phyloP scores from a whole-genome alignment of 1,140 invertebrate species.

The Diprion similis region DNA sequence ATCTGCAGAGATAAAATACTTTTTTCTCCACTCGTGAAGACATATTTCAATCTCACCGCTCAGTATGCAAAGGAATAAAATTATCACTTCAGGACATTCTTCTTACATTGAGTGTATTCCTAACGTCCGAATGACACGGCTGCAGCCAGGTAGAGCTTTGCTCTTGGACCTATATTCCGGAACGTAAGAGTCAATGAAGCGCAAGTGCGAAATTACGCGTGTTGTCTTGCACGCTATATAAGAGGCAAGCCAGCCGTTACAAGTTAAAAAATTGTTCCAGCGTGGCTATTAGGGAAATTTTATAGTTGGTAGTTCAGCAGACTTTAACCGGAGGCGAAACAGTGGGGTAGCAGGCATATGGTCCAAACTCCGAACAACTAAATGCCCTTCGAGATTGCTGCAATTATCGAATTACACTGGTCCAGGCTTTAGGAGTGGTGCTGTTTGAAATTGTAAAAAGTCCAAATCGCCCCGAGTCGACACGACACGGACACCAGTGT shows the following conservation, averaged over 20 bases:
- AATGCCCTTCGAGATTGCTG: conserved; percentile 42
- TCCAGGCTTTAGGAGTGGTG: conserved; percentile 2
- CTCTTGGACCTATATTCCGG: not conserved
- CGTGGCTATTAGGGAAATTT: conserved; percentile 42
- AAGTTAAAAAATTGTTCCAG: conserved; percentile 21
- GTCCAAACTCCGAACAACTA: conserved; percentile 45
- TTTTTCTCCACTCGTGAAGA: conserved; percentile 2
- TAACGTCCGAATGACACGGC: not conserved
- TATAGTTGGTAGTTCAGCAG: conserved; percentile 38
- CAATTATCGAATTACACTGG: conserved; percentile 54
- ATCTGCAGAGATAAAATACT: not conserved
- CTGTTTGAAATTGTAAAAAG: not conserved
- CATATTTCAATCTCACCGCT: conserved; percentile 19
- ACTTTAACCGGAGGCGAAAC: conserved; percentile 37
- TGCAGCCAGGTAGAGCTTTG: not conserved
- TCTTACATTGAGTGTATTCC: no score
- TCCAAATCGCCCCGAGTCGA: not conserved
- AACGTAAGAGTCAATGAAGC: not conserved
- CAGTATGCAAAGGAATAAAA: conserved; percentile 25
- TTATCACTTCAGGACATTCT: not conserved
- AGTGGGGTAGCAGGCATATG: conserved; percentile 34
- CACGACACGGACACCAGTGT: not conserved
- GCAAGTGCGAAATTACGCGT: conserved; percentile 26
- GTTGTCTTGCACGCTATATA: conserved; percentile 24
- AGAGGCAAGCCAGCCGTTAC: not conserved